A percentile compares a stretch with the other conserved stretches of the same genome.
Evolutionary conservation across 2,113 vertebrate genomes (phyloP).

Genomic region (Zosterops borbonicus): DNA sequence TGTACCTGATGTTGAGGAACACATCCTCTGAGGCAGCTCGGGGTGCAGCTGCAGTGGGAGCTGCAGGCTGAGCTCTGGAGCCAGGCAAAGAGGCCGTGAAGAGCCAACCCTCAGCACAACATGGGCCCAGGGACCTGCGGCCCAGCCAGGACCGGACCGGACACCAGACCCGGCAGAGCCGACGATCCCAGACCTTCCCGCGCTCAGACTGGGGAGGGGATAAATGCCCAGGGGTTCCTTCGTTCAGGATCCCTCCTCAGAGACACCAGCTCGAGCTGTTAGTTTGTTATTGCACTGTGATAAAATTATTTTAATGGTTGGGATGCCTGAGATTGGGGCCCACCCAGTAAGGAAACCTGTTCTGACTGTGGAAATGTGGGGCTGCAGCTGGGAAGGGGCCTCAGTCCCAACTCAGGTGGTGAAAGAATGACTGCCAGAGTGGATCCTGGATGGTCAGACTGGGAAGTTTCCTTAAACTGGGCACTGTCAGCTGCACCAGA

Average conservation of each 20-base stretch:
- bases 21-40: rapidly evolving
- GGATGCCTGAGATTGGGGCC: not conserved
- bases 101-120: not conserved
- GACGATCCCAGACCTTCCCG: not conserved
- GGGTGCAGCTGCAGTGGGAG: not conserved
- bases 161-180: not conserved
- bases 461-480: not conserved
- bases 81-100: not conserved
- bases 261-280: not conserved
- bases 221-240: not conserved
- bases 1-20: not conserved
- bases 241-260: not conserved
- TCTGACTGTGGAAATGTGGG: not conserved
- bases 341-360: not conserved
- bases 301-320: not conserved
- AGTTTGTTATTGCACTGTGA: not conserved
- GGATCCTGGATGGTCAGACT: rapidly evolving
- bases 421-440: not conserved
- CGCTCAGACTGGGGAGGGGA: not conserved
- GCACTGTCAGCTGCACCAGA: not conserved
- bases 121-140: not conserved
- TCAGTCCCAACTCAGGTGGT: not conserved
- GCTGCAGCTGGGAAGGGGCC: not conserved
- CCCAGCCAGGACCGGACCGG: not conserved
- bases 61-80: not conserved